Evolutionary conservation across 2,888 invertebrate genomes (phyloP), one percentile per base, ranked within the genome.

Genomic region (Aphidius colemani): DNA sequence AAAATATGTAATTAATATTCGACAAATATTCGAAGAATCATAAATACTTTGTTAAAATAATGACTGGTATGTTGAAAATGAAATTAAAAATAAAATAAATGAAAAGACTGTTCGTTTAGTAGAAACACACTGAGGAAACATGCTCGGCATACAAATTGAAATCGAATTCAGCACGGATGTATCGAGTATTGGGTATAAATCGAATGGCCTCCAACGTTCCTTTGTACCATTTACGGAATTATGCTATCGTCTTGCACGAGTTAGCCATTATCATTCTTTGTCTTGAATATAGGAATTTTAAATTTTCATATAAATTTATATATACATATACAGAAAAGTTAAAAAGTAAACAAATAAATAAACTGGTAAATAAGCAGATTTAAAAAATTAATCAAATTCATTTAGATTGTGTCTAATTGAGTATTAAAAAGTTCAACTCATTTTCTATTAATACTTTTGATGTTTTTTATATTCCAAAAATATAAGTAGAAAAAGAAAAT

Each of bases 121-220:
- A 50, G 13, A 50, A 13, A 8, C 11, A 30, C 56, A 69, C 64
- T 63, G 66, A 59, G 60, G 61, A 66, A 67, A 75, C 74, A 73
- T 70, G 72, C 69, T 67, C 67, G 67, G 77, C 74, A 78, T 77
- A 78, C 76, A 75, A 77, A 77, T 77, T 71, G 74, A 30, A 73
- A 72, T 73, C 67, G 74, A 70, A 69, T 74, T 70, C 74, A 72
- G 51, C 51, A 46, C 61, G 57, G n/a, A 60, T 63, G 50, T 58
- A 59, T 61, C 43, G 59, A 67, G 51, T 51, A 61, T 64, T 62
- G 64, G 49, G 53, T 51, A 59, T 65, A 65, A 53, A 60, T 60
- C 46, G 60, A 53, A 63, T 53, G 58, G 49, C 64, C 59, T 50
- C 59, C 64, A 61, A 59, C 60, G 53, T 53, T 57, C 65, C 65